A percentile compares a stretch with the other conserved stretches of the same genome.
Evolutionary conservation across 1,140 invertebrate genomes (phyloP).

Genomic region (Leptinotarsa defecta): DNA sequence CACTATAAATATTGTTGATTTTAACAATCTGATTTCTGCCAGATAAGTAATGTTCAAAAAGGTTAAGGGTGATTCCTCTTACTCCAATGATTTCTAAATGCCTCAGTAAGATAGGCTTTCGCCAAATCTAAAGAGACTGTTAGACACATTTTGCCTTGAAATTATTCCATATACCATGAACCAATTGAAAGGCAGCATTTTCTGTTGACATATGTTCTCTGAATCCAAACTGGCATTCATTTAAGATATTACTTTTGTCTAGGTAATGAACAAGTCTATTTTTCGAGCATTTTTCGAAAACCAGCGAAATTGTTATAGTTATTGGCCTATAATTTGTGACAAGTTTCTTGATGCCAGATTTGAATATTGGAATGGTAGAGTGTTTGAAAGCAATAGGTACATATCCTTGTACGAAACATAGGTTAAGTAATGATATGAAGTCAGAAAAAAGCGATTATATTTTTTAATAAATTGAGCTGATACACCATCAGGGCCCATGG

Average conservation of each 20-base stretch:
- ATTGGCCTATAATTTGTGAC: background rate
- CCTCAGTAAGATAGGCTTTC: too few relatives aligned
- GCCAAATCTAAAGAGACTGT: too few relatives aligned
- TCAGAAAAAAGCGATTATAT: slow-evolving; percentile 10
- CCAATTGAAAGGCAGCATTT: background rate
- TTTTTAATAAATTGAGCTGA: slow-evolving; percentile 12
- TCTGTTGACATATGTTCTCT: background rate
- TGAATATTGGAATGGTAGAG: slow-evolving; percentile 1
- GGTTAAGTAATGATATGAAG: background rate
- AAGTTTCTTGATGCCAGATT: too few relatives aligned
- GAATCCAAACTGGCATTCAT: slow-evolving; percentile 13
- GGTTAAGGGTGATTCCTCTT: too few relatives aligned
- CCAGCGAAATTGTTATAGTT: background rate
- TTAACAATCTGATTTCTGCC: too few relatives aligned
- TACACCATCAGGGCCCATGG: background rate
- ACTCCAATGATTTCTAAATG: too few relatives aligned
- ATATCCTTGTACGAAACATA: slow-evolving; percentile 1
- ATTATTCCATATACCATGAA: too few relatives aligned
- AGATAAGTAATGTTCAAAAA: too few relatives aligned
- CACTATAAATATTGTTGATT: too few relatives aligned
- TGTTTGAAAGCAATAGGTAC: slow-evolving; percentile 8
- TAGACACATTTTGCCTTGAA: too few relatives aligned
- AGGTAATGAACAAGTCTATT: slow-evolving; percentile 5
- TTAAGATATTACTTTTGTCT: background rate
- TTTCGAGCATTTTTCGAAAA: background rate